A percentile compares a stretch with the other conserved stretches of the same genome.
Evolutionary conservation across 2,888 invertebrate genomes (phyloP).

Genomic region (Caenorhabditis becei): DNA sequence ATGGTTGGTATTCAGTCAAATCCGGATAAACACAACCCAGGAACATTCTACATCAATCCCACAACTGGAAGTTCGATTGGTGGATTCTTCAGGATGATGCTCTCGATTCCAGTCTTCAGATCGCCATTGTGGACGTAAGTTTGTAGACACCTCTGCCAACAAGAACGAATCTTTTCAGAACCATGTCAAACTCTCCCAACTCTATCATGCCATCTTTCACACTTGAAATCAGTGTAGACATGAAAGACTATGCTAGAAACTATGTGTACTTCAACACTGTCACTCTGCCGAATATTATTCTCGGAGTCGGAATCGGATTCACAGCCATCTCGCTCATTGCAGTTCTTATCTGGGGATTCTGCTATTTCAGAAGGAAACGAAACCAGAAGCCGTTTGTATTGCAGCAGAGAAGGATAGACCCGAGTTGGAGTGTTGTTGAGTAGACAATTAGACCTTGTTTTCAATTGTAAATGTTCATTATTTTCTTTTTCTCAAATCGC

Average conservation of each 20-base stretch:
- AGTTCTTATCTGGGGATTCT: conserved; percentile 49
- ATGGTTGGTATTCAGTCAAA: conserved; percentile 68
- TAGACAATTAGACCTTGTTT: conserved; percentile 4
- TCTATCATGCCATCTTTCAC: conserved; percentile 68
- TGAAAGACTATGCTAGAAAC: conserved; percentile 66
- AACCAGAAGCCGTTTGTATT: conserved; percentile 30
- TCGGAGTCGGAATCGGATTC: conserved; percentile 67
- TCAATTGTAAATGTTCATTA: conserved; percentile 23
- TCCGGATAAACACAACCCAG: conserved; percentile 62
- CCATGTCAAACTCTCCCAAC: conserved; percentile 54
- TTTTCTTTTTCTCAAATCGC: conserved; percentile 53
- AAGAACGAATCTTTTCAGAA: conserved; percentile 35
- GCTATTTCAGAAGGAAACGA: conserved; percentile 39
- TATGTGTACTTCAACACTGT: conserved; percentile 65
- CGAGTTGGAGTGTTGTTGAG: conserved; percentile 32
- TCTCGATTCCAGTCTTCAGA: conserved; percentile 70
- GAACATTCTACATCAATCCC: conserved; percentile 73
- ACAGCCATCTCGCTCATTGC: conserved; percentile 41
- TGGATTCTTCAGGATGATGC: conserved; percentile 72
- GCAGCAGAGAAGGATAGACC: conserved; percentile 24
- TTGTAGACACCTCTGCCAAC: not conserved
- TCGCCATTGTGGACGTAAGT: conserved; percentile 52
- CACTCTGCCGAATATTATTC: conserved; percentile 62
- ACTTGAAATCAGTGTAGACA: conserved; percentile 60
- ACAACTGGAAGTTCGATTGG: conserved; percentile 72